A percentile compares a stretch with the other conserved stretches of the same genome.
phyloP scores from a whole-genome alignment of 2,888 invertebrate genomes.

The Pseudococcus jackbeardsleyi region DNA sequence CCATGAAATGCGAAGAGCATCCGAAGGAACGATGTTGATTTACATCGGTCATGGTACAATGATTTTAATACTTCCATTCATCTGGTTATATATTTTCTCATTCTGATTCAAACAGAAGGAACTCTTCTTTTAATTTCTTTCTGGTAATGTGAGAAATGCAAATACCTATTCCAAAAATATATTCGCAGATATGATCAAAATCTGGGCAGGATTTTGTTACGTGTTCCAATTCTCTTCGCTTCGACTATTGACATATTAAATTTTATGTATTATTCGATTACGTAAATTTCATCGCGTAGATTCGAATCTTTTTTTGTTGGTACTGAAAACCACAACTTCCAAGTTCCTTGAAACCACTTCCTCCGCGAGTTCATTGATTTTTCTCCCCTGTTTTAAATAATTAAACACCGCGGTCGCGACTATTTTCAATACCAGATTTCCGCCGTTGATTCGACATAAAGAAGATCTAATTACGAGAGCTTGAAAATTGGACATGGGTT shows the following conservation, averaged over 20 bases:
- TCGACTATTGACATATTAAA: conserved; percentile 1
- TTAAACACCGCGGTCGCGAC: not conserved
- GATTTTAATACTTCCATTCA: not conserved
- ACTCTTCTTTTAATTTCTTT: not conserved
- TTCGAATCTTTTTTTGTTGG: not conserved
- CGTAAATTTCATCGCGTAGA: not conserved
- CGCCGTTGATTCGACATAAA: not conserved
- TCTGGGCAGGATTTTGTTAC: not conserved
- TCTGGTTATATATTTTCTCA: not conserved
- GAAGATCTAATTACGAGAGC: conserved; percentile 19
- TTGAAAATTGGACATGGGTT: not conserved
- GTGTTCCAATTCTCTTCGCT: not conserved
- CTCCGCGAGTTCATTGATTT: not conserved
- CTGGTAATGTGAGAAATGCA: conserved; percentile 18
- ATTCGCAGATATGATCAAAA: not conserved
- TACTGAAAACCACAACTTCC: not conserved
- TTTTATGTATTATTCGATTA: conserved; percentile 11
- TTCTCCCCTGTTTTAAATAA: not conserved
- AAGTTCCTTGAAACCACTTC: not conserved
- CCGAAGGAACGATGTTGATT: not conserved
- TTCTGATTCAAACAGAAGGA: not conserved
- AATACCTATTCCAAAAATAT: conserved; percentile 6
- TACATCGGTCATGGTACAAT: not conserved
- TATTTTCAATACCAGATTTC: not conserved
- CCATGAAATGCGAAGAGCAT: not conserved